phyloP scores from a whole-genome alignment of 2,797 vertebrate genomes.

The Neostethus bicornis region DNA sequence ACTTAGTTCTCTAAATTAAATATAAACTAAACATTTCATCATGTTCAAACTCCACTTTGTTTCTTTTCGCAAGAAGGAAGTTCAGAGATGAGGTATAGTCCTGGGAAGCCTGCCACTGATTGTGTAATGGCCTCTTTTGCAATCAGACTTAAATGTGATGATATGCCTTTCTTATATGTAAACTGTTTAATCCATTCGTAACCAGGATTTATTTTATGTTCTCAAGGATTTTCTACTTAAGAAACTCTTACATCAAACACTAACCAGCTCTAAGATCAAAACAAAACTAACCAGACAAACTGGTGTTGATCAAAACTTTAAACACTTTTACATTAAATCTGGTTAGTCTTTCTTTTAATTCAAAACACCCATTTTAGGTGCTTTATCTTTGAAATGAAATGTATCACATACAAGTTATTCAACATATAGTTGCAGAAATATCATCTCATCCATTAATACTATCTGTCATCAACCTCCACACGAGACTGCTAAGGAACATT shows the following conservation, averaged over 20 bases:
- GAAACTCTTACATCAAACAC: background rate
- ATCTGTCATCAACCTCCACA: constrained; percentile 1
- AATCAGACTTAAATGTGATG: background rate
- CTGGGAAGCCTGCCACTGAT: constrained; percentile 3
- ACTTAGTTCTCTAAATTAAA: background rate
- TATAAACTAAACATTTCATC: background rate
- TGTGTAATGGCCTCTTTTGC: constrained; percentile 12
- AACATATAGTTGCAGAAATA: background rate
- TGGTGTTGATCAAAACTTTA: background rate
- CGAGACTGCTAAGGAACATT: background rate
- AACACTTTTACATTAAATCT: background rate
- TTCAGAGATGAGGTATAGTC: background rate
- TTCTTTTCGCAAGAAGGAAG: constrained; percentile 2
- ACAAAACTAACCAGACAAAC: background rate
- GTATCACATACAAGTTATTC: no score
- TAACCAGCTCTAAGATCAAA: background rate
- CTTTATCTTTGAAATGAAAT: no score
- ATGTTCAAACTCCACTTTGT: no score
- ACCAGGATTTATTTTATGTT: background rate
- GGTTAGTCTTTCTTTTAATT: background rate
- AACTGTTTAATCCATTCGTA: background rate
- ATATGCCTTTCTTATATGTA: background rate
- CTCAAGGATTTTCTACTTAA: background rate
- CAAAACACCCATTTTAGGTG: background rate
- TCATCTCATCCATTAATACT: background rate